Conservation (phyloP, 1,140 invertebrate species). For the Caenorhabditis elegans region WBcel235 BX284605.5:7464001-7464500, state of each 20-base stretch:
- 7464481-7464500: too few species aligned
- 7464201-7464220: neutral
- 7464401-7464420: too few species aligned
- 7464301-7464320: neutral
- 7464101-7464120: neutral
- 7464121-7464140: too few species aligned
- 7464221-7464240: neutral
- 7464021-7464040: neutral
- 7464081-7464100: neutral
- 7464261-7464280: neutral
- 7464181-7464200: neutral
- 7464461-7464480: too few species aligned
- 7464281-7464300: neutral
- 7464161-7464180: neutral
- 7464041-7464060: neutral
- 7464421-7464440: too few species aligned
- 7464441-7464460: too few species aligned
- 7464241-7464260: neutral
- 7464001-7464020: neutral
- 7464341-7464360: too few species aligned
- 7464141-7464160: too few species aligned
- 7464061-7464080: neutral
- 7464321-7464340: neutral
- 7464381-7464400: too few species aligned
- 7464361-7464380: too few species aligned